These are phyloP conservation scores for Rhabditoides inermis DNA, from an alignment of 2,888 invertebrate genomes.

Conservation along the genomic window DNA sequence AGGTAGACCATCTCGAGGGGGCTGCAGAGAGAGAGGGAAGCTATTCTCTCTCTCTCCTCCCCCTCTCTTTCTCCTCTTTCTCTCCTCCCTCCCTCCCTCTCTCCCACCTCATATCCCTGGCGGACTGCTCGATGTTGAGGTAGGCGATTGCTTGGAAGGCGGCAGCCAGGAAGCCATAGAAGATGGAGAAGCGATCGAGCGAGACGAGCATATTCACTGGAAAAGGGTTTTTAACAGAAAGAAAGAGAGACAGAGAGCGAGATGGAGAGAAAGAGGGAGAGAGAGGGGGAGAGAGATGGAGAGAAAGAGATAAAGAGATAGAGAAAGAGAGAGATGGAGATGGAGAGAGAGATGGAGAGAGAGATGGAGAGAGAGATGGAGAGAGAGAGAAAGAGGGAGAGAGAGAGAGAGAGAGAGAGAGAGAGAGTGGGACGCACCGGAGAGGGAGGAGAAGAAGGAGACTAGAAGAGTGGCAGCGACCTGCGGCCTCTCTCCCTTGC, in stretches of 20 bases:
- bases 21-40: conserved; percentile 8
- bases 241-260: conserved; percentile 40
- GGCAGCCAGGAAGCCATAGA: conserved; percentile 38
- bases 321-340: conserved; percentile 38
- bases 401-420: conserved; percentile 39
- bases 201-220: conserved; percentile 40
- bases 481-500: conserved; percentile 1
- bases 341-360: conserved; percentile 37
- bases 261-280: conserved; percentile 41
- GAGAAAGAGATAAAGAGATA: conserved; percentile 41
- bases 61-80: not conserved
- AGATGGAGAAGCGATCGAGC: conserved; percentile 41
- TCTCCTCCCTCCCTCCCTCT: not conserved
- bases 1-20: conserved; percentile 45
- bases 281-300: conserved; percentile 24
- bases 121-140: conserved; percentile 19
- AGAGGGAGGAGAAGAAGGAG: conserved; percentile 6
- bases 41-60: not conserved
- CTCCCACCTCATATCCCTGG: not conserved
- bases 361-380: conserved; percentile 37
- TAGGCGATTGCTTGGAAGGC: conserved; percentile 26
- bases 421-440: conserved; percentile 7
- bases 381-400: conserved; percentile 39
- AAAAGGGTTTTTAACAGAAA: conserved; percentile 36
- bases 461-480: conserved; percentile 4